Conservation (phyloP, 2,113 vertebrate species). For the Neolamprologus sp. region DNA sequence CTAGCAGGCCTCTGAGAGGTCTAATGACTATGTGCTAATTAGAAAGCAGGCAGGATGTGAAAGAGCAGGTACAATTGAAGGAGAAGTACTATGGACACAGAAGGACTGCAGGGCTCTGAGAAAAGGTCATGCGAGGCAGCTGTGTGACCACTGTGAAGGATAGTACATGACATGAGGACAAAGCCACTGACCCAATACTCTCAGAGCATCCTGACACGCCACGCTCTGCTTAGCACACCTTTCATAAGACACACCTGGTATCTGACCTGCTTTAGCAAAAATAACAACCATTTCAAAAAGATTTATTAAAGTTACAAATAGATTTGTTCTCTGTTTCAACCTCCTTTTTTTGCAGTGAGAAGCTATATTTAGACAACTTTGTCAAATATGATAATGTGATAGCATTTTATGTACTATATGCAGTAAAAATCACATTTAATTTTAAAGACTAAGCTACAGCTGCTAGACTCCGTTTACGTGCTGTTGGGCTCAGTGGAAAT, state of each 20-base stretch:
- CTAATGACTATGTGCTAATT: conserved; percentile 39
- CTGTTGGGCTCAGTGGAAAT: background rate
- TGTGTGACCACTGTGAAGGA: conserved; percentile 46
- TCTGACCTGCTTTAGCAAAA: background rate
- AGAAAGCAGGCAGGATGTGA: conserved; percentile 31
- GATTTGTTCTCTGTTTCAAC: background rate
- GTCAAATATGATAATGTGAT: background rate
- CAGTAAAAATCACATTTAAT: background rate
- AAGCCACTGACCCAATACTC: conserved; percentile 45
- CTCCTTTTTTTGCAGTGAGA: background rate
- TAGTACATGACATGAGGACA: conserved; percentile 48
- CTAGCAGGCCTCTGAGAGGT: background rate
- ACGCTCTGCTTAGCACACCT: conserved; percentile 15
- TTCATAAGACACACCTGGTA: conserved; percentile 21
- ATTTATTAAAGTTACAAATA: background rate
- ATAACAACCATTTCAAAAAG: background rate
- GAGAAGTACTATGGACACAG: conserved; percentile 5
- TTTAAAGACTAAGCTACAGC: background rate
- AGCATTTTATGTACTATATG: background rate
- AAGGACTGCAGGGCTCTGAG: conserved; percentile 14
- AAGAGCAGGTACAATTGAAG: conserved; percentile 41
- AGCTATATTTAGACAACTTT: background rate
- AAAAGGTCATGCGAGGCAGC: conserved; percentile 46
- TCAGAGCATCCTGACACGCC: conserved; percentile 19
- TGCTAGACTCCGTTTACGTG: background rate